phyloP scores from a whole-genome alignment of 37 sponge, comb jelly and placozoan genomes.

The Cliona cf. orientalis region DNA sequence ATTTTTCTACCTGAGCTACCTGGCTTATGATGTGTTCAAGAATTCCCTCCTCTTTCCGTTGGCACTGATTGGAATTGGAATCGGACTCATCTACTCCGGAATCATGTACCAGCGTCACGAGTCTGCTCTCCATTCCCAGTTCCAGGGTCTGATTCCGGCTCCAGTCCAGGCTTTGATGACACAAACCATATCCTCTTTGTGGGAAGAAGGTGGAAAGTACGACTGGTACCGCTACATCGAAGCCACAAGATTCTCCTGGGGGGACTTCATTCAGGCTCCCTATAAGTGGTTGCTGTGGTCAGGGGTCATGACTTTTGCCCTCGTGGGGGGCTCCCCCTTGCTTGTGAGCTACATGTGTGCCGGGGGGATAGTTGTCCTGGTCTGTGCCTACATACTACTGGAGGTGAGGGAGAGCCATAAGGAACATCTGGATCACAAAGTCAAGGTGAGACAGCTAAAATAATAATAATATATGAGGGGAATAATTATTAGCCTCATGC shows the following conservation, averaged over 20 bases:
- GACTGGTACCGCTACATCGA: constrained; percentile 5
- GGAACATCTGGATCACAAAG: constrained; percentile 3
- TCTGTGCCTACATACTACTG: not conserved
- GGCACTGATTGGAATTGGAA: constrained; percentile 25
- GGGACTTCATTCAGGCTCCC: not conserved
- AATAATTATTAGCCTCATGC: too few species aligned
- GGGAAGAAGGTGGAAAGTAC: not conserved
- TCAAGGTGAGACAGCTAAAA: constrained; percentile 2
- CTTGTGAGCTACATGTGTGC: constrained; percentile 11
- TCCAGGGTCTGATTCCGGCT: not conserved
- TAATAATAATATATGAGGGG: too few species aligned
- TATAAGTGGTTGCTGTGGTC: constrained; percentile 29
- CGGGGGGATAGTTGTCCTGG: constrained; percentile 7
- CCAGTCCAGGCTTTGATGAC: not conserved
- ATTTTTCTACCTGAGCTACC: constrained; percentile 46
- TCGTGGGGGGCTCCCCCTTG: constrained; percentile 9
- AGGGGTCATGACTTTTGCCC: constrained; percentile 15
- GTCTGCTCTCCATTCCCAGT: not conserved
- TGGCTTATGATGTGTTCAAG: constrained; percentile 50
- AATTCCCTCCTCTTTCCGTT: constrained; percentile 43
- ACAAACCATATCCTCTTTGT: not conserved
- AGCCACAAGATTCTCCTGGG: not conserved
- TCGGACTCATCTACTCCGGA: constrained; percentile 18
- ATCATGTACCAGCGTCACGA: constrained; percentile 27
- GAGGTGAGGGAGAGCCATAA: not conserved